Percentiles rank a stretch among this genome's conserved stretches.
phyloP scores from a whole-genome alignment of 1,140 invertebrate species.

The Monomorium pharaonis region DNA sequence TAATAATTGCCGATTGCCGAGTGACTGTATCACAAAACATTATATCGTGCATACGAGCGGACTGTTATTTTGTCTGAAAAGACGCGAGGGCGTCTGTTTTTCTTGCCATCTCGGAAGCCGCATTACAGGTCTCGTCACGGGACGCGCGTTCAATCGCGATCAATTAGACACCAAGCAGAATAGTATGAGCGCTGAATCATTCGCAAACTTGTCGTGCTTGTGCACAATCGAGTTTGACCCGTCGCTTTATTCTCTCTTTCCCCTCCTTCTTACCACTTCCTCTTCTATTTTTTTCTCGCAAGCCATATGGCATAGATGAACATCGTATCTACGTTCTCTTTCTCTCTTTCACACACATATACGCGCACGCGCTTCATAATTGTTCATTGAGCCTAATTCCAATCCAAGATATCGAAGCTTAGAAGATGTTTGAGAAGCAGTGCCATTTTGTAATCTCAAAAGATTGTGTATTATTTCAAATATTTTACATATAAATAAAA shows the following conservation, averaged over 20 bases:
- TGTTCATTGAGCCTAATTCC: constrained; percentile 79
- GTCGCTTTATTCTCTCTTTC: neutral
- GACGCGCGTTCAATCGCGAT: constrained; percentile 71
- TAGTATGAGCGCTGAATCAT: constrained; percentile 73
- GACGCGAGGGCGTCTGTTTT: constrained; percentile 3
- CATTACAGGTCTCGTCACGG: constrained; percentile 66
- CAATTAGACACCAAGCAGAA: constrained; percentile 73
- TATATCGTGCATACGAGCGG: neutral
- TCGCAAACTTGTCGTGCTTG: constrained; percentile 45
- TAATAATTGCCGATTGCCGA: neutral
- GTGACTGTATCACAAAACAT: neutral
- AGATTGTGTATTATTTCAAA: neutral
- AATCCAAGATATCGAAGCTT: constrained; percentile 35
- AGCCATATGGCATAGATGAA: constrained; percentile 30
- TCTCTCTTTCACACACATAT: neutral
- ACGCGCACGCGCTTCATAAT: constrained; percentile 67
- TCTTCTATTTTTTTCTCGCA: neutral
- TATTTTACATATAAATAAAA: neutral
- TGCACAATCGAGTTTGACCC: constrained; percentile 48
- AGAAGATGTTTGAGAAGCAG: neutral
- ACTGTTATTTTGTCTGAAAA: neutral
- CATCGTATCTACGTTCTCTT: constrained; percentile 18
- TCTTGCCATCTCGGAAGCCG: constrained; percentile 12
- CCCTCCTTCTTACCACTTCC: neutral
- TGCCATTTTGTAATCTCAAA: neutral